Conservation (phyloP, 2,888 invertebrate genomes). For the Cataglyphis cursor region DNA sequence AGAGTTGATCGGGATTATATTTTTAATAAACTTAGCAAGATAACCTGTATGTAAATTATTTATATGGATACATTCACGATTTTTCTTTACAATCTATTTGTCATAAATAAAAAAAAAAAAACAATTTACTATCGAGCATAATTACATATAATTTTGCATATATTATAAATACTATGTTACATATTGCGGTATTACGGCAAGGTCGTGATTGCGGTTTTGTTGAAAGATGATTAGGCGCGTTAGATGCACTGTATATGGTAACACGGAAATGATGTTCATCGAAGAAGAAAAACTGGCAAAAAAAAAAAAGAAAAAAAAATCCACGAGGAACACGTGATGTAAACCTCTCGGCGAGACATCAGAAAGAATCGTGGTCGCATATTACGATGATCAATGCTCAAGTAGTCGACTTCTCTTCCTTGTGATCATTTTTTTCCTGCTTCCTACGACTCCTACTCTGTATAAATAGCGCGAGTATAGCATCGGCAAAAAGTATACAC, state of each 20-base stretch:
- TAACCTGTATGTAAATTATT: conserved; percentile 3
- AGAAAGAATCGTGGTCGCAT: conserved; percentile 59
- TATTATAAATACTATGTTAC: conserved; percentile 3
- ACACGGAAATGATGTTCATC: conserved; percentile 66
- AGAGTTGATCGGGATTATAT: background rate
- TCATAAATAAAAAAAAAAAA: conserved; percentile 9
- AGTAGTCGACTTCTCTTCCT: conserved; percentile 65
- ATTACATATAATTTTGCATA: conserved; percentile 18
- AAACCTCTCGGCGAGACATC: conserved; percentile 52
- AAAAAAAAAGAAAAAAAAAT: conserved; percentile 45
- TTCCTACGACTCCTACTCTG: conserved; percentile 58
- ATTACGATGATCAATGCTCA: conserved; percentile 52
- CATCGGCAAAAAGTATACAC: conserved; percentile 20
- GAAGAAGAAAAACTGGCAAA: conserved; percentile 27
- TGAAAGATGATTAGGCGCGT: conserved; percentile 66
- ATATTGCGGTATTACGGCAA: conserved; percentile 57
- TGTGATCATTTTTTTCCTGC: conserved; percentile 66
- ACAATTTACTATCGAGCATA: conserved; percentile 45
- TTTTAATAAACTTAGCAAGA: conserved; percentile 5
- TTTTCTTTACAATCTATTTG: conserved; percentile 8
- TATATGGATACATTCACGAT: background rate
- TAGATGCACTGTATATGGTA: conserved; percentile 48
- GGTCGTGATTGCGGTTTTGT: conserved; percentile 71
- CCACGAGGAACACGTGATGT: conserved; percentile 64
- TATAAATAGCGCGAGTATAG: conserved; percentile 32